Base-by-base conservation (phyloP, 1,140 invertebrate genomes). In the Diorhabda elongata region DNA sequence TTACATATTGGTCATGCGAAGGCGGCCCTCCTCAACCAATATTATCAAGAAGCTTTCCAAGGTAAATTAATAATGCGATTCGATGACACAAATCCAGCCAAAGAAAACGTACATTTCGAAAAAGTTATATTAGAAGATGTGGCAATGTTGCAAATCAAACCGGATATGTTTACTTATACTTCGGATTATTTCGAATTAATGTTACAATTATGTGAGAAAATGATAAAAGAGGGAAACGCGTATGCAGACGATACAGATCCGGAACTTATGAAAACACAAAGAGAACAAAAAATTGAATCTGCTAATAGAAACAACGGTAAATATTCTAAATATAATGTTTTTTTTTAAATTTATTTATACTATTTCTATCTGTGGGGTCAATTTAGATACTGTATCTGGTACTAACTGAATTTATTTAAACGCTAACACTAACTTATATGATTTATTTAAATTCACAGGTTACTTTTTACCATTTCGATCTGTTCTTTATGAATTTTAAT, bases 41-140 rank as follows among this genome's bases (percentile, higher is more conserved):
- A 99, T 83, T 99, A 99, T 79, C 94, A 98, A 70, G 87, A 95
- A 77, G 84, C 87, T 9, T 99, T 98, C 81, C 85, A 98, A 78
- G 98, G 98, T 0, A 93, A 93, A 80, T 85, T 99, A 0, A 95
- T 99, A 64, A 97, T 99, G 95, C 87, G 98, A 75, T 99, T 99
- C 84, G 98, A 99, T 85, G 98, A 99, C 79, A 99, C 98, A 5
- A 99, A 99, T 84, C 98, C 98, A 47, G 97, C 96, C 3, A 99
- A 99, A 81, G 98, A 99, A 80, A 96, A 97, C 79, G 91, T 91
- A n/a, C 93, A 99, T 75, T 99, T 98, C 85, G 98, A 99, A 81
- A 89, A 97, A 85, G 96, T 98, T 1, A 99, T 99, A 75, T 82
- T 98, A 41, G 92, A 98, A 82, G 98, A 99, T 84, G 85, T 99